Conservation (phyloP, 1,140 invertebrate species). For the Drosophila nigromelanica region DNA sequence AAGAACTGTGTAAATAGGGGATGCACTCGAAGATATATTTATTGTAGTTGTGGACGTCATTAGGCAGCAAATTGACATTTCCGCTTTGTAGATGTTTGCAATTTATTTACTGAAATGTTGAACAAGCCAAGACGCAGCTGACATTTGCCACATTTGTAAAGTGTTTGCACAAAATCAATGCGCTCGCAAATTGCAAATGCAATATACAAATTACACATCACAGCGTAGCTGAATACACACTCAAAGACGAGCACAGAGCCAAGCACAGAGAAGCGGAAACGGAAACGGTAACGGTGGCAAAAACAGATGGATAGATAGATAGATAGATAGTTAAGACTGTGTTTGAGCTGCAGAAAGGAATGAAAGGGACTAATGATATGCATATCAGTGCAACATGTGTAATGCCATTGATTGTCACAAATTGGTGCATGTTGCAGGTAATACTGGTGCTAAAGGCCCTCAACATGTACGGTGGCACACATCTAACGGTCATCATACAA, state of each 20-base stretch:
- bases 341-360: not conserved
- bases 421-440: slow-evolving; percentile 85
- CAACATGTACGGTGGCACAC: slow-evolving; percentile 87
- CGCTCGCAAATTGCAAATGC: slow-evolving; percentile 52
- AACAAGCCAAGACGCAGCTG: slow-evolving; percentile 37
- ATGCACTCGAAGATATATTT: slow-evolving; percentile 3
- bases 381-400: slow-evolving; percentile 29
- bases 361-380: slow-evolving; percentile 2
- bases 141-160: slow-evolving; percentile 19
- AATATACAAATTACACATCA: slow-evolving; percentile 56
- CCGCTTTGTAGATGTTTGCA: slow-evolving; percentile 33
- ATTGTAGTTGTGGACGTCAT: slow-evolving; percentile 11
- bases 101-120: slow-evolving; percentile 59
- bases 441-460: slow-evolving; percentile 92
- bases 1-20: slow-evolving; percentile 19
- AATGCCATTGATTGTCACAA: slow-evolving; percentile 1
- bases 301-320: too few species aligned
- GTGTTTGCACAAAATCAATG: slow-evolving; percentile 58
- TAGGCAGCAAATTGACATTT: slow-evolving; percentile 63
- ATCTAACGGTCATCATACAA: slow-evolving; percentile 89
- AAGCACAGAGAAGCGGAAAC: not conserved
- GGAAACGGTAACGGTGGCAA: not conserved
- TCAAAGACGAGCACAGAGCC: not conserved
- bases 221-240: slow-evolving; percentile 5
- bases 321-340: not conserved